Base-by-base conservation (phyloP, 2,113 vertebrate species). In the Anoura caudifer region DNA sequence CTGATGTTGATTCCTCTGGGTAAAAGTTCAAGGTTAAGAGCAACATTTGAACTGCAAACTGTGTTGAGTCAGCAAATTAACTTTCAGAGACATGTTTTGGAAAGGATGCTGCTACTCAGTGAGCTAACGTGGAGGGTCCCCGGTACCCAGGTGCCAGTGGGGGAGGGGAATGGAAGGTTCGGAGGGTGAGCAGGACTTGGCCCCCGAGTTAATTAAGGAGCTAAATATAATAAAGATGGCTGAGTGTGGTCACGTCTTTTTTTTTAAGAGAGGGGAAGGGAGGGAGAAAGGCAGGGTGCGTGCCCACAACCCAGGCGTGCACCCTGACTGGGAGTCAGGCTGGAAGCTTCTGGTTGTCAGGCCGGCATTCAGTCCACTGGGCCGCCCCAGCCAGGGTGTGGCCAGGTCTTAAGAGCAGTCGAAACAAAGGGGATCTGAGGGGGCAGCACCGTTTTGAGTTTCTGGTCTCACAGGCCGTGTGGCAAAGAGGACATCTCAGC, bases 41-140 rank as follows among this genome's bases (percentile, higher is more conserved):
- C 67, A 45, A 28, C 20, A 5, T n/a, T 10, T 10, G 4, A 38
- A n/a, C 19, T 9, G 75, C 3, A 3, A 76, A 50, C 24, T 26
- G 86, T 19, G 19, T 50, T 8, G 7, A 43, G 36, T 36, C 70
- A n/a, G 77, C 84, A 65, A 43, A 8, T 26, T n/a, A 61, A 41
- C 88, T 69, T 73, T 41, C 59, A 14, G 45, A 76, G 50, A 28
- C n/a, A 31, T 61, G 26, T 36, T 36, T 45, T 54, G 47, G 59
- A 33, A 28, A n/a, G 12, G 81, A 70, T 12, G 76, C 45, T 36
- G 61, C 28, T 22, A 0, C 11, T 59, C 20, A 1, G 75, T 56
- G 13, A 24, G 10, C 41, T 24, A 52, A 36, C 33, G 2, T 5
- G 0, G 0, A 2, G 9, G 79, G 33, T 22, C 56, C 16, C 11